These are phyloP conservation scores for Uria lomvia DNA, from an alignment of 2,113 vertebrate genomes.

Conservation along the genomic window DNA sequence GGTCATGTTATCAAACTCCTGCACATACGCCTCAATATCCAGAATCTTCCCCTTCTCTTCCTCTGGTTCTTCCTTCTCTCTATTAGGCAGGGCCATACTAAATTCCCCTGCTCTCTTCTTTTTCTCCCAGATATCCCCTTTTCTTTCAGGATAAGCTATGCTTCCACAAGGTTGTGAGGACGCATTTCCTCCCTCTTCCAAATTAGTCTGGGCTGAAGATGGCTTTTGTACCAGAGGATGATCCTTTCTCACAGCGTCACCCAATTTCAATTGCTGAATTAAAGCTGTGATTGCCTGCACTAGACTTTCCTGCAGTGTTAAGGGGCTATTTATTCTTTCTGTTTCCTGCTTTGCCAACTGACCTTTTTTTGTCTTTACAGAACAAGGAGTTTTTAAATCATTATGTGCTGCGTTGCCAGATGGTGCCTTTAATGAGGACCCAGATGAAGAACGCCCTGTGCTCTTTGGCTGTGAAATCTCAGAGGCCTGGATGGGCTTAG, in stretches of 20 bases:
- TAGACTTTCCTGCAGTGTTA: slow-evolving; percentile 64
- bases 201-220: background rate
- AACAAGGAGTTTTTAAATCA: background rate
- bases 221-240: background rate
- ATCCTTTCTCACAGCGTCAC: background rate
- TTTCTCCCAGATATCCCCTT: background rate
- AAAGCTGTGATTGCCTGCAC: slow-evolving; percentile 64
- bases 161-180: background rate
- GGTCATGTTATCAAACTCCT: slow-evolving; percentile 82
- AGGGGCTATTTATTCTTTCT: background rate
- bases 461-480: slow-evolving; percentile 43
- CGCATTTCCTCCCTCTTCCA: background rate
- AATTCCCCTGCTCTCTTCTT: background rate
- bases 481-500: background rate
- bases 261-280: slow-evolving; percentile 62
- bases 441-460: background rate
- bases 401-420: background rate
- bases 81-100: background rate
- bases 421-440: background rate
- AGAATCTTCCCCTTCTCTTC: background rate
- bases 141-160: background rate
- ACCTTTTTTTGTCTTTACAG: background rate
- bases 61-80: slow-evolving; percentile 1
- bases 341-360: background rate
- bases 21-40: slow-evolving; percentile 57